Conservation (phyloP, 2,888 invertebrate species). For the Leptinotarsa juncta region DNA sequence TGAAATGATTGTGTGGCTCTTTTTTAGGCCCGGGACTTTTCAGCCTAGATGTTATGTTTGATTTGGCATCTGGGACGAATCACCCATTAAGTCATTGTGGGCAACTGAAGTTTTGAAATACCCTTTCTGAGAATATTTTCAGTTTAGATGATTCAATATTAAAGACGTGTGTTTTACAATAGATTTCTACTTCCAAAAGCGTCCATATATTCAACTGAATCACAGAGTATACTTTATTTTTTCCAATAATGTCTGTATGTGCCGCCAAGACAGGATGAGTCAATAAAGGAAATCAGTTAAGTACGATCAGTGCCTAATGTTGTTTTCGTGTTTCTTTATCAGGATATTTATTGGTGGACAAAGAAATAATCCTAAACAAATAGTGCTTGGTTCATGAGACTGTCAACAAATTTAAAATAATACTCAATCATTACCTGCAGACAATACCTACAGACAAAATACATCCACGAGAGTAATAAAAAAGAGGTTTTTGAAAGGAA, state of each 20-base stretch:
- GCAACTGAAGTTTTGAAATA: no score
- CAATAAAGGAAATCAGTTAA: not conserved
- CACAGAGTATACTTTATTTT: no score
- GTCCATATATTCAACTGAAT: no score
- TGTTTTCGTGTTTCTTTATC: conserved; percentile 13
- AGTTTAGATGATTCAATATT: no score
- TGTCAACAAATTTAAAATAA: not conserved
- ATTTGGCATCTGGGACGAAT: no score
- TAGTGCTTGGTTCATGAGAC: not conserved
- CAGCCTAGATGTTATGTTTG: no score
- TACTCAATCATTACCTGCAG: not conserved
- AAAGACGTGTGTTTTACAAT: no score
- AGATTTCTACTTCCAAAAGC: no score
- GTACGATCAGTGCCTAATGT: not conserved
- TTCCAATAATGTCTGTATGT: not conserved
- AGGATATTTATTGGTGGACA: not conserved
- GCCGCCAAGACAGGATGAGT: not conserved
- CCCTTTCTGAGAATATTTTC: no score
- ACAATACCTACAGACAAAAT: not conserved
- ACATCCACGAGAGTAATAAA: not conserved
- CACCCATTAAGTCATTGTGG: no score
- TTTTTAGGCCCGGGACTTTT: no score
- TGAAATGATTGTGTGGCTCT: no score
- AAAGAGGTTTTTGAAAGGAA: not conserved
- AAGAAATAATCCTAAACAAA: not conserved